phyloP scores from a whole-genome alignment of 2,113 vertebrate genomes.

The Porphyrio hochstetteri region DNA sequence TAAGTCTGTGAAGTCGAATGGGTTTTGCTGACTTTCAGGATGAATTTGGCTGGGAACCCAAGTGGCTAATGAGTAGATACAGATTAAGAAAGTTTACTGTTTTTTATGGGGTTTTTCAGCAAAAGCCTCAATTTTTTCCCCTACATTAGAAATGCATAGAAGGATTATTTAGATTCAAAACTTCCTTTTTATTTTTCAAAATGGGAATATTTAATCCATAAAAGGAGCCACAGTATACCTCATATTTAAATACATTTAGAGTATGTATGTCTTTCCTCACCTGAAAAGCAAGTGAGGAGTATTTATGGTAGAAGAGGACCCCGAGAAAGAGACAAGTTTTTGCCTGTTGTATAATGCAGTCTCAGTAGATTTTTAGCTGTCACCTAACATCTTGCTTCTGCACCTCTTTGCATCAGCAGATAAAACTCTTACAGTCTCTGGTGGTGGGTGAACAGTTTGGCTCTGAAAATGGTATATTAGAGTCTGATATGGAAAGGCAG shows the following conservation, averaged over 20 bases:
- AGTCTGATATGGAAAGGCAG: background rate
- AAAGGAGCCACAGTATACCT: background rate
- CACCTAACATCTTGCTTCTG: background rate
- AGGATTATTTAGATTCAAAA: background rate
- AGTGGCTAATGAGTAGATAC: background rate
- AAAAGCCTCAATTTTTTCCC: background rate
- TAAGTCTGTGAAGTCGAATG: background rate
- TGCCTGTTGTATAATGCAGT: background rate
- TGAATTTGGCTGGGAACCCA: background rate
- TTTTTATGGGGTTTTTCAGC: background rate
- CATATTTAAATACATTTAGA: background rate
- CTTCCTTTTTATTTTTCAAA: background rate
- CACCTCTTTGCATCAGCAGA: background rate
- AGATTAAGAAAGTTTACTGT: background rate
- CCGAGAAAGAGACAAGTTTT: background rate
- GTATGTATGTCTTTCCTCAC: background rate
- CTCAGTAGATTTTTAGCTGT: background rate
- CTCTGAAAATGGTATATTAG: background rate
- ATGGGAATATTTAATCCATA: background rate
- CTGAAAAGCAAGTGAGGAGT: background rate
- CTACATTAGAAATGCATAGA: background rate
- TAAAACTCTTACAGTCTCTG: background rate
- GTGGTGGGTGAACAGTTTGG: background rate
- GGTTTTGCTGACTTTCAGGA: constrained; percentile 20
- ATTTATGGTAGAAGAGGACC: background rate